Conservation (phyloP, 2,113 vertebrate species). For the Peromyscus polionotus region DNA sequence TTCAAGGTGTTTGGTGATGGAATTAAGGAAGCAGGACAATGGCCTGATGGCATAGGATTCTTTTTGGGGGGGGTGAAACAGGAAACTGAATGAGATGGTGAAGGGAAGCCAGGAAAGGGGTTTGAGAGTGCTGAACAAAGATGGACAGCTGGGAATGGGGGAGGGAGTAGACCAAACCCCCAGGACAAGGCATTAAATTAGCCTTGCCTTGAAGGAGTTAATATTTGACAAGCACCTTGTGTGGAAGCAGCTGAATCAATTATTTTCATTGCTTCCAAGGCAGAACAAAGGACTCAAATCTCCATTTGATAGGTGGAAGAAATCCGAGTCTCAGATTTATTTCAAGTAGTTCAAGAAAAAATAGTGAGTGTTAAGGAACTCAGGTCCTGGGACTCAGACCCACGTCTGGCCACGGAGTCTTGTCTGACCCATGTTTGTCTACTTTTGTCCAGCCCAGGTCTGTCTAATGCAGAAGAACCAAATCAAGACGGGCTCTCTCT, state of each 20-base stretch:
- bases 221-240: background rate
- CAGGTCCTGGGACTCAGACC: background rate
- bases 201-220: background rate
- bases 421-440: background rate
- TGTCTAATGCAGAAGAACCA: background rate
- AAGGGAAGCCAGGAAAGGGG: background rate
- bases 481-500: background rate
- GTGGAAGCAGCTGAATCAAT: background rate
- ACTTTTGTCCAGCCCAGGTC: background rate
- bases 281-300: background rate
- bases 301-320: background rate
- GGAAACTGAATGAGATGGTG: background rate
- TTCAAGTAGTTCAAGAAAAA: background rate
- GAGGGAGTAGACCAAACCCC: background rate
- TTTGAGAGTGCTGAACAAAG: background rate
- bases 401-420: fast-evolving
- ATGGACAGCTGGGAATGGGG: background rate
- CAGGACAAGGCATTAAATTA: too few species aligned
- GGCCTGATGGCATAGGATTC: background rate
- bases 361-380: fast-evolving
- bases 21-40: background rate
- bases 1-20: background rate
- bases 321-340: background rate
- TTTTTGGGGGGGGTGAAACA: background rate
- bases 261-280: background rate